Evolutionary conservation across 2,797 vertebrate genomes (phyloP), one percentile per base, ranked within the genome.

Genomic region (Cuniculus paca): DNA sequence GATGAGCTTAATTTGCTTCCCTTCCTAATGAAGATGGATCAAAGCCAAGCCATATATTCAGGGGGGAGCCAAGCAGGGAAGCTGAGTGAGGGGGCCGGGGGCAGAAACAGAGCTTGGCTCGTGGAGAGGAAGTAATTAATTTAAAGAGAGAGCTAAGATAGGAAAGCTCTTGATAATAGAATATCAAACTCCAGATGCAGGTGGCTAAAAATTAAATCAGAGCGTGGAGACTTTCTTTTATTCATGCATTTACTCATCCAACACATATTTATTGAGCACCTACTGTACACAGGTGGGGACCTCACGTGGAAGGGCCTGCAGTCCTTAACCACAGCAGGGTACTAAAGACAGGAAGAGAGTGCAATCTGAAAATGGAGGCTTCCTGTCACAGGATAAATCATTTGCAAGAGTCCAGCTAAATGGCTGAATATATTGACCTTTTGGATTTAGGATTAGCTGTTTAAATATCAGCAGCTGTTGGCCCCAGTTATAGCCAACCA

Each of bases 91-190:
- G 94, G 91, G 95, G 19, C 36, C 90, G 68, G 81, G 91, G 91
- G 88, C 85, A 94, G 95, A 92, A 86, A 68, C 42, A 68, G 92
- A 95, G 58, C 82, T 81, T 56, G 85, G 94, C 82, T 95, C 75
- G 1, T 6, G n/a, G 88, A 96, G 90, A 97, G 96, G 97, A 98
- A 97, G 97, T 96, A 98, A 97, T 97, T 98, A 97, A 96, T 91
- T 94, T 95, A 93, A 88, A 97, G 95, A 95, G 83, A 58, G 70
- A 65, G 90, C 72, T 89, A 42, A 90, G 82, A 83, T 50, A 68
- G 95, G 88, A 39, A 94, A 84, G 60, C 89, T 88, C 96, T 95
- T 86, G 95, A 83, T 91, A 87, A 95, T 74, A 91, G 48, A 88
- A 86, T 94, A 60, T 86, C 63, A 65, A 22, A 79, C 19, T 90